Evolutionary conservation across 2,888 invertebrate genomes (phyloP).

Genomic region (Holacanthella duospinosa): DNA sequence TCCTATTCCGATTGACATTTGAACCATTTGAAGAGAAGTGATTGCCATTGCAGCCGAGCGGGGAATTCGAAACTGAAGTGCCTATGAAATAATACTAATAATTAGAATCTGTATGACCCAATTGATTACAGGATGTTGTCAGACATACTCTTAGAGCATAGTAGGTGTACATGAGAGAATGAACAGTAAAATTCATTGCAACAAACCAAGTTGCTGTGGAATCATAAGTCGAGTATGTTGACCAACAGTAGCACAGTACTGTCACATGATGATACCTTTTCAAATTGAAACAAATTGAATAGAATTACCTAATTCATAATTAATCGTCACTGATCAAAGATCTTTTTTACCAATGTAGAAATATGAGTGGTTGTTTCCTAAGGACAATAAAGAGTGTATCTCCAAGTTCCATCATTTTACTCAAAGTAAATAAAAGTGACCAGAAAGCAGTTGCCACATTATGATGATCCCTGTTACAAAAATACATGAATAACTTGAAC

Average conservation of each 20-base stretch:
- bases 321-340: background rate
- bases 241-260: conserved; percentile 86
- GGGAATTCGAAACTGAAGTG: conserved; percentile 75
- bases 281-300: background rate
- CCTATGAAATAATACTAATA: conserved; percentile 40
- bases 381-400: conserved; percentile 8
- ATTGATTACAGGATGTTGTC: no score
- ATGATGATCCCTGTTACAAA: background rate
- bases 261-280: conserved; percentile 92
- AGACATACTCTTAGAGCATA: conserved; percentile 57
- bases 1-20: conserved; percentile 84
- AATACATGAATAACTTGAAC: background rate
- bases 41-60: conserved; percentile 75
- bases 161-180: conserved; percentile 82
- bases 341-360: conserved; percentile 1
- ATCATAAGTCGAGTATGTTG: conserved; percentile 77
- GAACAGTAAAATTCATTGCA: conserved; percentile 87
- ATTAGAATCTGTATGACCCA: background rate
- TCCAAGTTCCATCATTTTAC: conserved; percentile 3
- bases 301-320: background rate
- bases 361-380: conserved; percentile 6
- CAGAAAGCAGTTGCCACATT: background rate
- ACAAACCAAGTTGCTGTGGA: conserved; percentile 86
- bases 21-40: conserved; percentile 77
- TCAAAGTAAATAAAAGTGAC: background rate